phyloP scores from a whole-genome alignment of 2,113 vertebrate genomes.

The Anarrhichthys ocellatus region DNA sequence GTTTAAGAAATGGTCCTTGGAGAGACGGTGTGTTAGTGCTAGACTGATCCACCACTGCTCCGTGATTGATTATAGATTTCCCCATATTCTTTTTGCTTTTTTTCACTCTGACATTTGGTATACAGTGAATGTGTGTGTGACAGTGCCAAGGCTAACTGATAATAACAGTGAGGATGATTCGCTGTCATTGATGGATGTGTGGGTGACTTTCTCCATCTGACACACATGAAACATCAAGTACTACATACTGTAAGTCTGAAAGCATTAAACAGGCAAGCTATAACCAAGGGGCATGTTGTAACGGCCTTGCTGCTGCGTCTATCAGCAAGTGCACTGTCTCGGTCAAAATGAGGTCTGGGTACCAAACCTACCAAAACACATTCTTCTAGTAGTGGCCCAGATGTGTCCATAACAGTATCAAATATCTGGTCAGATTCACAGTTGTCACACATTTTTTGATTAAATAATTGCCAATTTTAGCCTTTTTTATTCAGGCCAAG shows the following conservation, averaged over 20 bases:
- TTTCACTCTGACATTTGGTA: slow-evolving; percentile 32
- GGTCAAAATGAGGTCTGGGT: too few relatives aligned
- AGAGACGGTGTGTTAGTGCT: slow-evolving; percentile 62
- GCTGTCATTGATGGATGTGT: slow-evolving; percentile 8
- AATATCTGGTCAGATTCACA: too few relatives aligned
- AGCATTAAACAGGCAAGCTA: not conserved
- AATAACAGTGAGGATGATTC: slow-evolving; percentile 30
- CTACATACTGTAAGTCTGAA: not conserved
- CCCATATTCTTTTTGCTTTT: slow-evolving; percentile 25
- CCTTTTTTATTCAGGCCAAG: too few relatives aligned
- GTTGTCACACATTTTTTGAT: too few relatives aligned
- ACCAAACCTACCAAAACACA: too few relatives aligned
- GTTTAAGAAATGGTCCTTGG: slow-evolving; percentile 68
- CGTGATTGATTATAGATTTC: slow-evolving; percentile 61
- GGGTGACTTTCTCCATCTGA: slow-evolving; percentile 12
- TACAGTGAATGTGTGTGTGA: not conserved
- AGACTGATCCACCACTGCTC: slow-evolving; percentile 63
- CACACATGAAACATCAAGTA: not conserved
- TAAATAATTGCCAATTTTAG: too few relatives aligned
- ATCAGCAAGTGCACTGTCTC: too few relatives aligned
- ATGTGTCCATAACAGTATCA: not conserved
- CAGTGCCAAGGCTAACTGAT: slow-evolving; percentile 22
- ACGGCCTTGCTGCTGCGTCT: not conserved
- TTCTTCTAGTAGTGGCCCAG: too few relatives aligned
- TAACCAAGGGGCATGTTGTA: not conserved